Evolutionary conservation across 2,113 vertebrate genomes (phyloP).

Genomic region (Poeciliopsis occidentalis): DNA sequence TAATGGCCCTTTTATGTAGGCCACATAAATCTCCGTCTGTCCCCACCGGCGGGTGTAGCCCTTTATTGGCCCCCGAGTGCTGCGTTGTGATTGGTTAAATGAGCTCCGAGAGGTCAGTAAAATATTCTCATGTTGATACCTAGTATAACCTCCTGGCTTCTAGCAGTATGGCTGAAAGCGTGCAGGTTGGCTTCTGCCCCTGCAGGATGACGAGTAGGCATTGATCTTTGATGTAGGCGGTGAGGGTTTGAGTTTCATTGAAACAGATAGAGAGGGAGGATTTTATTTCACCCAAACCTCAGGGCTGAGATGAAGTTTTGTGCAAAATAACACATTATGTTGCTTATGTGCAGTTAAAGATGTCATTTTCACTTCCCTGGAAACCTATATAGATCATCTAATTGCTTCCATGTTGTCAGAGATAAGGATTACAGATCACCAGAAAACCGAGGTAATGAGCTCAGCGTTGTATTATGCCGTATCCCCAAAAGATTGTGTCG

Average conservation of each 20-base stretch:
- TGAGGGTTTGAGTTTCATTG: slow-evolving; percentile 7
- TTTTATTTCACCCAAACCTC: neutral
- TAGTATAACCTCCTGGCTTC: slow-evolving; percentile 42
- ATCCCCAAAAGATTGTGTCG: neutral
- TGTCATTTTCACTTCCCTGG: neutral
- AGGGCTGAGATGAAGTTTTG: neutral
- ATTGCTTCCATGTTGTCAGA: slow-evolving; percentile 3
- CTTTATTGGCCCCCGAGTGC: slow-evolving; percentile 50
- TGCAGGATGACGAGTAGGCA: slow-evolving; percentile 11
- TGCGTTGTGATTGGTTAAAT: slow-evolving; percentile 65
- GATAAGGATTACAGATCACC: slow-evolving; percentile 11
- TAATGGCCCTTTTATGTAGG: slow-evolving; percentile 74
- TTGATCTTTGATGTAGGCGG: slow-evolving; percentile 49
- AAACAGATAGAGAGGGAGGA: neutral
- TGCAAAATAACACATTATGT: too few relatives aligned
- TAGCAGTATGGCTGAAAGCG: slow-evolving; percentile 9
- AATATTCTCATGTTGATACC: slow-evolving; percentile 43
- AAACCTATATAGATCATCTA: slow-evolving; percentile 21
- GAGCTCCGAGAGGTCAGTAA: slow-evolving; percentile 57
- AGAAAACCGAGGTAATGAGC: slow-evolving; percentile 18
- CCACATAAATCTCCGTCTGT: slow-evolving; percentile 75
- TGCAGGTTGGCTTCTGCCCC: slow-evolving; percentile 39
- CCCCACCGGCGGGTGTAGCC: slow-evolving; percentile 48
- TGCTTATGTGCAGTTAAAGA: neutral
- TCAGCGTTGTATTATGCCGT: neutral